phyloP scores from a whole-genome alignment of 1,140 invertebrate species.

The Phymorhynchus buccinoides region DNA sequence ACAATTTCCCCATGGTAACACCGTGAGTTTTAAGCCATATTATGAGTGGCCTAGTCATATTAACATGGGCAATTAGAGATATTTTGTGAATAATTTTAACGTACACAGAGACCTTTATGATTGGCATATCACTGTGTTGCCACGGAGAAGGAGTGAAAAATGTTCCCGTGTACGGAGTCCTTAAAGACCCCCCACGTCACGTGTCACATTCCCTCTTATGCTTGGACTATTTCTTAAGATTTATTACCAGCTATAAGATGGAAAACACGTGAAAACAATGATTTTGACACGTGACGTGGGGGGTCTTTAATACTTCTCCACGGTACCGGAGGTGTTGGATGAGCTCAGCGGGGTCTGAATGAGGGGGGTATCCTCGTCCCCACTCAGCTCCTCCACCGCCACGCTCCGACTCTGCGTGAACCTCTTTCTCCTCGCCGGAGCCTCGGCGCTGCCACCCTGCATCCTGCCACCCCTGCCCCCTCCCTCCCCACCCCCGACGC shows the following conservation, averaged over 20 bases:
- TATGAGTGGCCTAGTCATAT: too few species aligned
- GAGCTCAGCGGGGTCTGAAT: not conserved
- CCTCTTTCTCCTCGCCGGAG: not conserved
- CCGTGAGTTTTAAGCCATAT: too few species aligned
- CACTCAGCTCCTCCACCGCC: conserved; percentile 26
- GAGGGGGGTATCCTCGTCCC: conserved; percentile 27
- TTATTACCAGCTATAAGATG: not conserved
- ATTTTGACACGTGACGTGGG: not conserved
- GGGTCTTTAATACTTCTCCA: not conserved
- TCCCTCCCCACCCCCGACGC: not conserved
- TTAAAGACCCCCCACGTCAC: too few species aligned
- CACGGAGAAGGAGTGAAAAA: too few species aligned
- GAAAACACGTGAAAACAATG: not conserved
- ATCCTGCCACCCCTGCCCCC: not conserved
- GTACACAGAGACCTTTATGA: too few species aligned
- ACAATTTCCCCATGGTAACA: too few species aligned
- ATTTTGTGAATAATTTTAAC: too few species aligned
- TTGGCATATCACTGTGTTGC: too few species aligned
- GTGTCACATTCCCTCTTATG: too few species aligned
- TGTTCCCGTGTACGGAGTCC: too few species aligned
- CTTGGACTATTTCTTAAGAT: too few species aligned
- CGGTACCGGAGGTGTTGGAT: not conserved
- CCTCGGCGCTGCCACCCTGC: not conserved
- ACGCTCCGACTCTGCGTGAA: conserved; percentile 13
- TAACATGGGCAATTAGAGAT: too few species aligned